phyloP scores from a whole-genome alignment of 2,888 invertebrate genomes.

The Drosophila kanekoi region DNA sequence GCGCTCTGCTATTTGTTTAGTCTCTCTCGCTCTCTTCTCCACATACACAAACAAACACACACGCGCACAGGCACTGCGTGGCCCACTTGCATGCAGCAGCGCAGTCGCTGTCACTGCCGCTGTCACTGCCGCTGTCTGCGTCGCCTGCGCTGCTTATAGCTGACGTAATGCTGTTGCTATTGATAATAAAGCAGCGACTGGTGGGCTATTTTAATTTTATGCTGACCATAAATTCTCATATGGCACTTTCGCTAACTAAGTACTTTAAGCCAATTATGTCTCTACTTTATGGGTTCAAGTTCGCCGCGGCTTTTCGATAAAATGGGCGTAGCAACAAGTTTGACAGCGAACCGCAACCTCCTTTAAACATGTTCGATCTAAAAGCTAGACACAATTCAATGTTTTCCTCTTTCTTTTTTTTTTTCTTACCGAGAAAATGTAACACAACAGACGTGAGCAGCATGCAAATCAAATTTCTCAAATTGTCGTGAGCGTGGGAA shows the following conservation, averaged over 20 bases:
- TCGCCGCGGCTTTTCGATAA: conserved; percentile 25
- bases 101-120: conserved; percentile 29
- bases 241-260: conserved; percentile 55
- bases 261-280: conserved; percentile 16
- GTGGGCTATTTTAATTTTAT: conserved; percentile 33
- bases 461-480: conserved; percentile 46
- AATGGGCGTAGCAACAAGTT: conserved; percentile 13
- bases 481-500: conserved; percentile 55
- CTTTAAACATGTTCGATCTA: conserved; percentile 11
- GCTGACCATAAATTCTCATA: conserved; percentile 25
- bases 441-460: conserved; percentile 33
- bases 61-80: conserved; percentile 33
- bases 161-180: conserved; percentile 47
- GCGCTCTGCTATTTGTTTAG: conserved; percentile 14
- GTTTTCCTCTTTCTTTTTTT: conserved; percentile 1
- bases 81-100: conserved; percentile 53
- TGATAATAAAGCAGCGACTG: conserved; percentile 45
- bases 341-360: conserved; percentile 17
- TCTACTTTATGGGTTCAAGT: conserved; percentile 46
- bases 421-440: conserved; percentile 5
- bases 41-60: conserved; percentile 5
- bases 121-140: conserved; percentile 25
- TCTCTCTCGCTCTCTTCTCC: not conserved
- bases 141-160: conserved; percentile 19
- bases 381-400: conserved; percentile 11